These are phyloP conservation scores for Mnemiopsis leidyi DNA, from an alignment of 37 sponge, comb jelly and placozoan genomes.

Conservation along the genomic window DNA sequence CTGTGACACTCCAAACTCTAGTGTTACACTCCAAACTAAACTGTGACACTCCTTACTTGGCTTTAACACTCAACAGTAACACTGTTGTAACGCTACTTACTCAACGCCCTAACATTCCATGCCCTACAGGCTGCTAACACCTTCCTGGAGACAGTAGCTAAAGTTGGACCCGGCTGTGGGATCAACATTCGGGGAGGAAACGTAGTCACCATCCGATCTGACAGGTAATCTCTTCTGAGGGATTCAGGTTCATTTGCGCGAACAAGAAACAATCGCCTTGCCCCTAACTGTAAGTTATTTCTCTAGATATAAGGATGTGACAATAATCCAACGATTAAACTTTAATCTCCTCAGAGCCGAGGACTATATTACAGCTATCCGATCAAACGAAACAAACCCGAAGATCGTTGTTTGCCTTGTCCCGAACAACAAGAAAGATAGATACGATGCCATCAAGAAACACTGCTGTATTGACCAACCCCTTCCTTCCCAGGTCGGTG, in stretches of 20 bases:
- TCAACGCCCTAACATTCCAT: no score
- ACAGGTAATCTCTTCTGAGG: constrained; percentile 38
- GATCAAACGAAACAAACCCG: neutral
- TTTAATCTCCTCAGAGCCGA: constrained; percentile 29
- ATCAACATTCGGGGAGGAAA: constrained; percentile 1
- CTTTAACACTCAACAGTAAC: no score
- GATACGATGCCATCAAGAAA: constrained; percentile 69
- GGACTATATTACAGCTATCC: constrained; percentile 60
- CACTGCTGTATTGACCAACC: constrained; percentile 67
- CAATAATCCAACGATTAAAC: no score
- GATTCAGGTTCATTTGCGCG: no score
- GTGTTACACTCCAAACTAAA: no score
- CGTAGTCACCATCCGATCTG: neutral
- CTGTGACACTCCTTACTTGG: no score
- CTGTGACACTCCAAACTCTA: no score
- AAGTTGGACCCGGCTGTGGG: constrained; percentile 40
- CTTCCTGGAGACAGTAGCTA: neutral
- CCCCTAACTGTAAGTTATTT: no score
- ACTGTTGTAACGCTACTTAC: no score
- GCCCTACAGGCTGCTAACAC: neutral
- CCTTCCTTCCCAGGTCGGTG: constrained; percentile 54
- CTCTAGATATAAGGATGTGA: no score
- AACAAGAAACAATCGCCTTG: no score
- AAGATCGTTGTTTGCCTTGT: constrained; percentile 46
- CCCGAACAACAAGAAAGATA: constrained; percentile 61